Base-by-base conservation (phyloP, 2,888 invertebrate species). In the Lottia gigantea region DNA sequence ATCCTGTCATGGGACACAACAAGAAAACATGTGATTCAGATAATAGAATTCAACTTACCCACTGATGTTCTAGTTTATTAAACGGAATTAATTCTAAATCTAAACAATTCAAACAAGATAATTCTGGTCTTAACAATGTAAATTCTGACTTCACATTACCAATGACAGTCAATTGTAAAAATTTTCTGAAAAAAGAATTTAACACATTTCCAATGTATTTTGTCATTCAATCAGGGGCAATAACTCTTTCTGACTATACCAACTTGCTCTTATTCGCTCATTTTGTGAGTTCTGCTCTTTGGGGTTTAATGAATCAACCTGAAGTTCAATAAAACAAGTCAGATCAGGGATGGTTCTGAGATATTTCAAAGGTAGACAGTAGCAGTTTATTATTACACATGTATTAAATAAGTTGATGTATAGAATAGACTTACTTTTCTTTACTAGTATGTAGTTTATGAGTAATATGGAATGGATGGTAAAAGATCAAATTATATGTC, bases 381-480 rank as follows among this genome's bases (percentile, higher is more conserved):
- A n/a, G n/a, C n/a, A n/a, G n/a, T n/a, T n/a, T n/a, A n/a, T n/a
- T n/a, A n/a, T n/a, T n/a, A n/a, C n/a, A n/a, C n/a, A n/a, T n/a
- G n/a, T n/a, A n/a, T n/a, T n/a, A n/a, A 40, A 40, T 40, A 40
- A 40, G 8, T 40, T 6, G 40, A 8, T 46, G 15, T n/a, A 46
- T 15, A 66, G 23, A 64, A 62, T 7, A 7, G 2, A 72, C 78
- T 71, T 63, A 84, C 84, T 77, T 82, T 70, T 85, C 81, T 61
- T 80, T 78, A 49, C 83, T 80, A 0, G 97, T 96, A 74, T 95
- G 94, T 16, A 97, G 91, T 68, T 94, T 92, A 91, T 95, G 94
- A 0, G 92, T 91, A 0, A 94, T 92, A 79, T 92, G 92, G 87
- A 97, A 92, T 0, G 97, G 96, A 0, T 95, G 93, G 12, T 93